phyloP scores from a whole-genome alignment of 2,797 vertebrate species.

The Onychomys torridus region DNA sequence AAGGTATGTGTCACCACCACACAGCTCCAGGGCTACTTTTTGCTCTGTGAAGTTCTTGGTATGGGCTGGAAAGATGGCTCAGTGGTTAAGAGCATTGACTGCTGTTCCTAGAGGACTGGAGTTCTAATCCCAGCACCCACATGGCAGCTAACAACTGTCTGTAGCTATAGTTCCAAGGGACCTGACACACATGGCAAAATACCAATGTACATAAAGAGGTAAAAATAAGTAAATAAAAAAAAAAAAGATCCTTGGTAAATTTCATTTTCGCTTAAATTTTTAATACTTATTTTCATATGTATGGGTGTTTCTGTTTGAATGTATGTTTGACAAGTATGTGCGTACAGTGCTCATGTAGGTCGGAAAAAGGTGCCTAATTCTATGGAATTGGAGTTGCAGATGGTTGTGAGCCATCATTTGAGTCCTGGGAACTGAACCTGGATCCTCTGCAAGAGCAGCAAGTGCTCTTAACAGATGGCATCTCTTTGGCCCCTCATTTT shows the following conservation, averaged over 20 bases:
- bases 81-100: too few species aligned
- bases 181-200: too few species aligned
- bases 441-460: background rate
- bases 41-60: slow-evolving; percentile 16
- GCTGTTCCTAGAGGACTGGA: too few species aligned
- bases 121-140: too few species aligned
- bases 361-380: background rate
- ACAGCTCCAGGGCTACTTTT: background rate
- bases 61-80: background rate
- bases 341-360: background rate
- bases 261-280: slow-evolving; percentile 11
- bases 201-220: too few species aligned
- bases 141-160: too few species aligned
- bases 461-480: background rate
- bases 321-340: background rate
- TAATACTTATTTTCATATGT: background rate
- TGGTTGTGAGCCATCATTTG: background rate
- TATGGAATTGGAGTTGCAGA: background rate
- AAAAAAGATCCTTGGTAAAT: background rate
- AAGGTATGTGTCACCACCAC: background rate
- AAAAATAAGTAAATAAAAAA: too few species aligned
- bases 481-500: background rate
- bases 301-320: background rate
- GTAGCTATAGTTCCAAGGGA: too few species aligned
- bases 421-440: background rate